A percentile compares a stretch with the other conserved stretches of the same genome.
Evolutionary conservation across 2,113 vertebrate genomes (phyloP).

Genomic region (Anoura caudifer): DNA sequence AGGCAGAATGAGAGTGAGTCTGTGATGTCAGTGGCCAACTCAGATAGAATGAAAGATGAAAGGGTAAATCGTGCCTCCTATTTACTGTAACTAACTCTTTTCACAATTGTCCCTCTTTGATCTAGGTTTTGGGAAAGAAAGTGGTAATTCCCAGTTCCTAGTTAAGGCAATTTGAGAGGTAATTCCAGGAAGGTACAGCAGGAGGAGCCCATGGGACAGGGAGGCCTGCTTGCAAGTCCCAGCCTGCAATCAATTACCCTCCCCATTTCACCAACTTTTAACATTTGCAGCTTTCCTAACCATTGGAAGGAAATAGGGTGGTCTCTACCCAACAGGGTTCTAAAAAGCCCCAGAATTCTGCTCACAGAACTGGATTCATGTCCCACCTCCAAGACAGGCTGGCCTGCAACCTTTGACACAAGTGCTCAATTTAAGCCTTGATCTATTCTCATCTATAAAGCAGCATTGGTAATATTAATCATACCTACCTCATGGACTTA

Average conservation of each 20-base stretch:
- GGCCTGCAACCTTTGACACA: not conserved
- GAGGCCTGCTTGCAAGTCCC: not conserved
- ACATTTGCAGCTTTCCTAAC: not conserved
- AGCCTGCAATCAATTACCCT: not conserved
- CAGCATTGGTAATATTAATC: not conserved
- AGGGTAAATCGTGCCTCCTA: not conserved
- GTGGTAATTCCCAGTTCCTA: not conserved
- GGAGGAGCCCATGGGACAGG: too few species aligned
- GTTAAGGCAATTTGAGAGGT: not conserved
- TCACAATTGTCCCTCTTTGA: not conserved
- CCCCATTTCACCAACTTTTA: not conserved
- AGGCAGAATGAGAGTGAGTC: not conserved
- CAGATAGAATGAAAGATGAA: not conserved
- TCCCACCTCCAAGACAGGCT: not conserved
- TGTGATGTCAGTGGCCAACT: not conserved
- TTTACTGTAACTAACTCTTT: not conserved
- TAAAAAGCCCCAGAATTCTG: not conserved
- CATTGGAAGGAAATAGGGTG: not conserved
- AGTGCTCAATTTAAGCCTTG: not conserved
- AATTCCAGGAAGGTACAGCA: not conserved
- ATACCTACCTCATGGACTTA: not conserved
- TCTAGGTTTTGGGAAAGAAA: not conserved
- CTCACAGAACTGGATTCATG: not conserved
- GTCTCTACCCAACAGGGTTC: not conserved
- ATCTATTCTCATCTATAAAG: not conserved